Percentiles rank a stretch among this genome's conserved stretches.
These are phyloP conservation scores for Alcedo quadribrachys DNA, from an alignment of 2,797 vertebrate species.

Conservation along the genomic window DNA sequence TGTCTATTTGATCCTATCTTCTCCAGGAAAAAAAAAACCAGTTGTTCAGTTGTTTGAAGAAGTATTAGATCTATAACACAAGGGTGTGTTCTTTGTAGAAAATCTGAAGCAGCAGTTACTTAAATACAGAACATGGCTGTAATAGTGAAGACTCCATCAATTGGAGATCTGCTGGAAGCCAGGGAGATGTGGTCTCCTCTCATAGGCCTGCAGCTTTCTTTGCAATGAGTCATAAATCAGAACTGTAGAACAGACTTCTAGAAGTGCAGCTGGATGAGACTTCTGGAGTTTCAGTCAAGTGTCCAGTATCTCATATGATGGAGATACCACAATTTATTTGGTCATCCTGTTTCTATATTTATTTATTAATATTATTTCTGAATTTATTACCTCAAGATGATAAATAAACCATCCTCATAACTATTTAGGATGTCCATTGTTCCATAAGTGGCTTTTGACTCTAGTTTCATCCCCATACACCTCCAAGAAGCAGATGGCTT, in stretches of 20 bases:
- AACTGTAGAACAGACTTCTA: background rate
- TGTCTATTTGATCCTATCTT: background rate
- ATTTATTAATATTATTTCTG: no score
- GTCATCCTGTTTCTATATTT: background rate
- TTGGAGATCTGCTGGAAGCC: background rate
- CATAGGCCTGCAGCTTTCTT: background rate
- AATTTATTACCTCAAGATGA: background rate
- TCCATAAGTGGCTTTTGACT: background rate
- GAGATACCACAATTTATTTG: background rate
- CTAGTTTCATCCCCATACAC: fast-evolving
- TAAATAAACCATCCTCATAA: background rate
- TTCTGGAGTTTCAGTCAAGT: background rate
- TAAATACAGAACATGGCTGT: background rate
- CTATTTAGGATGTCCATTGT: background rate
- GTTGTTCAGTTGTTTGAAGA: background rate
- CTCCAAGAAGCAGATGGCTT: background rate
- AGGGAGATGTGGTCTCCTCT: background rate
- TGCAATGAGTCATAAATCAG: background rate
- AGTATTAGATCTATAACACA: fast-evolving
- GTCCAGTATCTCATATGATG: fast-evolving
- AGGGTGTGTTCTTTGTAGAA: background rate
- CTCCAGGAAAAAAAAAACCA: background rate
- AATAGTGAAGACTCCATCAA: fast-evolving
- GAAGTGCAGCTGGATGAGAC: background rate
- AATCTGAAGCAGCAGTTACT: background rate